phyloP scores from a whole-genome alignment of 2,113 vertebrate genomes.

The Pelvicachromis taeniatus region DNA sequence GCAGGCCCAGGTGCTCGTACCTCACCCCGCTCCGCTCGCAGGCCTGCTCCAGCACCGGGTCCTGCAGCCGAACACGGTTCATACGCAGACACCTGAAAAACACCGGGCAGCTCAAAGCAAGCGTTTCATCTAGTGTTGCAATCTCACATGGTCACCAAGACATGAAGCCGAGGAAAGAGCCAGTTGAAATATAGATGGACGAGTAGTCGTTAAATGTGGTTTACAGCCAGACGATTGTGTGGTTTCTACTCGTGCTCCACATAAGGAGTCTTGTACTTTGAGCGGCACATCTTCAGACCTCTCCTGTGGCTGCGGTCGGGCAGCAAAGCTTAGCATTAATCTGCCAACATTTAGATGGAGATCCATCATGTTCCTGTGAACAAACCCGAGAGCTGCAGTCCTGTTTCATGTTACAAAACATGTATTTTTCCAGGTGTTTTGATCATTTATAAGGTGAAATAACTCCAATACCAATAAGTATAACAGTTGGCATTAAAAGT shows the following conservation, averaged over 20 bases:
- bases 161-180: neutral
- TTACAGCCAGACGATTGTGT: neutral
- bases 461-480: accelerated
- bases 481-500: accelerated
- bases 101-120: neutral
- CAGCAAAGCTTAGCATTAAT: neutral
- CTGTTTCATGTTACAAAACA: neutral
- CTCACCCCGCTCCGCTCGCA: constrained; percentile 72
- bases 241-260: accelerated
- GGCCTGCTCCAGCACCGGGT: constrained; percentile 78
- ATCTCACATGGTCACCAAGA: neutral
- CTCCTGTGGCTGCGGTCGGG: neutral
- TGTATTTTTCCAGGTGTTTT: neutral
- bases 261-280: accelerated
- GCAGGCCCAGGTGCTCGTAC: constrained; percentile 82
- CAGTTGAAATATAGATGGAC: neutral
- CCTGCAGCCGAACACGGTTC: constrained; percentile 73
- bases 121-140: accelerated
- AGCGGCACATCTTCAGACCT: neutral
- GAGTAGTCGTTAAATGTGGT: neutral
- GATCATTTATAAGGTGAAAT: neutral
- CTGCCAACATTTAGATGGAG: accelerated
- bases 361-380: neutral
- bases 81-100: constrained; percentile 81
- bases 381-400: neutral